Conservation (phyloP, 2,888 invertebrate genomes). For the Lasioglossum calceatum region DNA sequence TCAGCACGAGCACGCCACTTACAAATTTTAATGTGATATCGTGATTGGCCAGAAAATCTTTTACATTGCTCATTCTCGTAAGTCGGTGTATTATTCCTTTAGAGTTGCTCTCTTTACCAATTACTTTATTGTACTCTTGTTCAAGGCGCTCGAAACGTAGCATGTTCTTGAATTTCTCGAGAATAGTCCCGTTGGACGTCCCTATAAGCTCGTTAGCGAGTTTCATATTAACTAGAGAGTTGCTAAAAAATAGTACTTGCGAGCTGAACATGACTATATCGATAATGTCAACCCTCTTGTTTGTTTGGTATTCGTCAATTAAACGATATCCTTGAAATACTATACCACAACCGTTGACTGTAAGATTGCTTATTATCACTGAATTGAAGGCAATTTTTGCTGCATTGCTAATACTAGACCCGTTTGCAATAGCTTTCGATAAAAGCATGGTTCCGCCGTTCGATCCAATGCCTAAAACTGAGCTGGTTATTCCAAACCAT, state of each 20-base stretch:
- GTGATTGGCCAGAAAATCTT: neutral
- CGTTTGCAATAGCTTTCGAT: slow-evolving; percentile 61
- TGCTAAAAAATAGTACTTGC: slow-evolving; percentile 74
- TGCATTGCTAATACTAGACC: slow-evolving; percentile 60
- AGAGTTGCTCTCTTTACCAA: neutral
- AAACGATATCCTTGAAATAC: slow-evolving; percentile 64
- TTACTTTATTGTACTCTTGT: slow-evolving; percentile 23
- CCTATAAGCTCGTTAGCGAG: slow-evolving; percentile 70
- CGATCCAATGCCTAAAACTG: slow-evolving; percentile 69
- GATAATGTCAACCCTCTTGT: slow-evolving; percentile 25
- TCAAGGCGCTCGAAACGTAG: slow-evolving; percentile 72
- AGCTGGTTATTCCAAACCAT: slow-evolving; percentile 73
- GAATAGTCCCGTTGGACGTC: slow-evolving; percentile 65
- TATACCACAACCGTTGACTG: slow-evolving; percentile 68
- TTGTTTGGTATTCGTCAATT: slow-evolving; percentile 56
- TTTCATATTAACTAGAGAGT: slow-evolving; percentile 70
- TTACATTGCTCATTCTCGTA: neutral
- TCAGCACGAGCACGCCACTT: neutral
- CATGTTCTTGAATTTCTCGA: slow-evolving; percentile 71
- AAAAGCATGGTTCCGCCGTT: slow-evolving; percentile 68
- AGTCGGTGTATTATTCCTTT: neutral
- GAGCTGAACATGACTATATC: slow-evolving; percentile 67
- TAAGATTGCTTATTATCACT: slow-evolving; percentile 64
- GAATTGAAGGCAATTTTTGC: slow-evolving; percentile 69
- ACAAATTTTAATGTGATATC: neutral